phyloP scores from a whole-genome alignment of 1,140 invertebrate genomes.

The Habropoda laboriosa region DNA sequence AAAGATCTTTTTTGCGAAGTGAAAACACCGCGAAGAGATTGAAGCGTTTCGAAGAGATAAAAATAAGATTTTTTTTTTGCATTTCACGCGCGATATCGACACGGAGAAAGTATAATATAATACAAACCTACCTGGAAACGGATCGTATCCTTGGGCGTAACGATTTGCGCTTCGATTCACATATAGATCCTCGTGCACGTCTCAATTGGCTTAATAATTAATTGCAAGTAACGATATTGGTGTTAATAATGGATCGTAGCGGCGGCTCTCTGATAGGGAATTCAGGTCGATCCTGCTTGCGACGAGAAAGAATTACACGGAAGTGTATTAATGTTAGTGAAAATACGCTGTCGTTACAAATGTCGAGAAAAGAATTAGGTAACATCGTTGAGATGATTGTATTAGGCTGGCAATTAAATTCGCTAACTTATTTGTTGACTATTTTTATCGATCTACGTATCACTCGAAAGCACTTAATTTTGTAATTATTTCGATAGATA shows the following conservation, averaged over 20 bases:
- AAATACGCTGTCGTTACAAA: background rate
- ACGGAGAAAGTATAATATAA: background rate
- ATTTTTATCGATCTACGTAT: too few relatives aligned
- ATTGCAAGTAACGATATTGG: background rate
- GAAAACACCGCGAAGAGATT: slow-evolving; percentile 2
- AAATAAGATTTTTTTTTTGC: background rate
- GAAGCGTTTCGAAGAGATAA: background rate
- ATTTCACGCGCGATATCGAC: background rate
- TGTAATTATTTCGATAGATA: too few relatives aligned
- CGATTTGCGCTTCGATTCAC: background rate
- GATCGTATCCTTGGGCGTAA: background rate
- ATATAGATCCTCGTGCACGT: background rate
- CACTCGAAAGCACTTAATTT: too few relatives aligned
- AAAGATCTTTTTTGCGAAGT: background rate
- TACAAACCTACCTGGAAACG: background rate
- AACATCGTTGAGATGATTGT: too few relatives aligned
- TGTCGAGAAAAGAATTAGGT: too few relatives aligned
- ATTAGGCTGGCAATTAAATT: too few relatives aligned
- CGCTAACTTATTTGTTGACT: too few relatives aligned
- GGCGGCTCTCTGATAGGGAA: background rate
- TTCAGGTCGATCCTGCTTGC: background rate
- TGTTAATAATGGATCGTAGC: background rate
- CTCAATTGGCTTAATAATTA: too few relatives aligned
- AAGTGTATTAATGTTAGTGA: background rate
- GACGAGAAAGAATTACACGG: background rate